phyloP scores from a whole-genome alignment of 1,140 invertebrate species.

The Drosophila murphyi region DNA sequence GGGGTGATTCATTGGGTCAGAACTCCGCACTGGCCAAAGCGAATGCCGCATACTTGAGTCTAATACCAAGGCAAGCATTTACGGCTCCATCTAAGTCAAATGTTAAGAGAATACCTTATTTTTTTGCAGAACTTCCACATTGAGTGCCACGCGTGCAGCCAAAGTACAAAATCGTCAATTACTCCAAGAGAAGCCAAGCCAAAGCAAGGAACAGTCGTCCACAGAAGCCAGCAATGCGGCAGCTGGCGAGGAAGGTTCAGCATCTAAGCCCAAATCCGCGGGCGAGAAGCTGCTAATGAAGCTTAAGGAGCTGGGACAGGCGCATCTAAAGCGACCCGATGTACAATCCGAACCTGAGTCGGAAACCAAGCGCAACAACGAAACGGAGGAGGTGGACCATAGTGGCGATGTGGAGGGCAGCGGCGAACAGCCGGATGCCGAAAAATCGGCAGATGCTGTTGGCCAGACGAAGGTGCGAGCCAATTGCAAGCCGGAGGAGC shows the following conservation, averaged over 20 bases:
- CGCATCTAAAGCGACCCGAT: constrained; percentile 64
- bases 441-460: constrained; percentile 34
- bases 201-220: constrained; percentile 52
- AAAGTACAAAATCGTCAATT: constrained; percentile 84
- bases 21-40: constrained; percentile 88
- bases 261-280: constrained; percentile 56
- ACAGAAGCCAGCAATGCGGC: constrained; percentile 1
- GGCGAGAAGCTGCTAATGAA: constrained; percentile 71
- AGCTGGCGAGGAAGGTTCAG: constrained; percentile 54
- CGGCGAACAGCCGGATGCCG: constrained; percentile 47
- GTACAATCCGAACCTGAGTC: constrained; percentile 47
- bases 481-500: constrained; percentile 92
- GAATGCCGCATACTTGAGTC: constrained; percentile 83
- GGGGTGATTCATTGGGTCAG: constrained; percentile 87
- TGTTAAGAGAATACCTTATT: neutral
- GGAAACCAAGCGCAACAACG: constrained; percentile 70
- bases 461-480: constrained; percentile 89
- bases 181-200: constrained; percentile 81
- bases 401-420: constrained; percentile 56
- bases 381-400: constrained; percentile 58
- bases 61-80: constrained; percentile 72
- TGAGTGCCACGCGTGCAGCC: constrained; percentile 76
- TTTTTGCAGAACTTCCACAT: constrained; percentile 74
- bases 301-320: constrained; percentile 65
- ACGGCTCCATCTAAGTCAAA: too few species aligned